Evolutionary conservation across 1,140 invertebrate species (phyloP), one percentile per base, ranked within the genome.

Genomic region (Tetramorium alpestre): DNA sequence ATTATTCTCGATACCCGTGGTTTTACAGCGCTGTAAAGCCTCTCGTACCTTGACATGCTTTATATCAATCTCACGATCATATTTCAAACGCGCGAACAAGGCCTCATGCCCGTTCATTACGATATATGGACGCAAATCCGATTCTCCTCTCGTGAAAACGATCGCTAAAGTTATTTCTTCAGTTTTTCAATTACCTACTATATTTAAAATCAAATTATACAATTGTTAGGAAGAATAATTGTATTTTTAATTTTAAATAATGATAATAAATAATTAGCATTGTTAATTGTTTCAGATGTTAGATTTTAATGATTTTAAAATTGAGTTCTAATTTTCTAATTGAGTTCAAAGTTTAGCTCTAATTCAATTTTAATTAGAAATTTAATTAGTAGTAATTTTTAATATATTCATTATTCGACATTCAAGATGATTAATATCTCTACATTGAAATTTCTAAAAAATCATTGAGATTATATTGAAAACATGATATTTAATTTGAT

Each of bases 61-160:
- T 92, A 92, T 89, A 91, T 91, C 90, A 87, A 85, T 77, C 60
- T 77, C 33, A 87, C 91, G 86, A 90, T 90, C 91, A 90, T 91
- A 92, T 91, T 90, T 92, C 89, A 92, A 92, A 92, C 58, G 58
- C 58, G 75, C 16, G 88, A 77, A 87, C 58, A 90, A 88, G 54
- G 86, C 64, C 41, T 85, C 56, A 62, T 85, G 60, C 67, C 58
- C 49, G n/a, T 22, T 51, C 44, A 38, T 86, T 33, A 56, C 72
- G 70, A 77, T 86, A 22, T 49, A 69, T 69, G 5, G 1, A 75
- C 60, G 78, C 18, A 16, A 62, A 54, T 88, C 44, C 28, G 60
- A 78, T 65, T 51, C n/a, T 67, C 3, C n/a, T 69, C 5, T 51
- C 4, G 22, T 22, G 22, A 67, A 54, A 11, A 51, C n/a, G 44